Evolutionary conservation across 2,113 vertebrate species (phyloP), one percentile per base, ranked within the genome.

Genomic region (Equus przewalskii): DNA sequence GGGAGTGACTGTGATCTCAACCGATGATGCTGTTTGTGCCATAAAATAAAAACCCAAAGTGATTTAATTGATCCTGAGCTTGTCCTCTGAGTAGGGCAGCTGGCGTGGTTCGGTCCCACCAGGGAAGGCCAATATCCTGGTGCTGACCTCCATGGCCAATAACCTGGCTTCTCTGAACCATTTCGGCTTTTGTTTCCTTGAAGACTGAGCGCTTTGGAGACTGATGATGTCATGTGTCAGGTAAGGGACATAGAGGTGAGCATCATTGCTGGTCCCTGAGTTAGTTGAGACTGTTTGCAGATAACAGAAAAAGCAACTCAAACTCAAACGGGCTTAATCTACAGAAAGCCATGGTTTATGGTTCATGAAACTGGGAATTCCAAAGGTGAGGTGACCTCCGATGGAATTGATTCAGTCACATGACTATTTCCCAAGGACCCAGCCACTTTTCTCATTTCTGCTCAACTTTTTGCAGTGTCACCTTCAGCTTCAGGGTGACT

Each of bases 141-240:
- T 4, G 8, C 30, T 22, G 75, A 51, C 21, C 4, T 44, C 22
- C 4, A 19, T 0, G 1, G 3, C 21, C 36, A 41, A 41, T 41
- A 41, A 41, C 36, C 36, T 18, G 22, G 44, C 6, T 41, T 85
- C 80, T 36, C 62, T 46, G 36, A 41, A 6, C 33, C 67, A 7
- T 6, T 15, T 19, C 10, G 62, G 60, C 33, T 51, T 41, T 36
- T 26, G 51, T 21, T 60, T 28, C 85, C 69, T 41, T 33, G 5
- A 36, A 58, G 24, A 18, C 13, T 18, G 65, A 14, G 1, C 12
- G 1, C 44, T 58, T 76, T 26, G 78, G 84, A 62, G 54, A 89
- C 64, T 1, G 41, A 69, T 46, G 46, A 64, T 58, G 81, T 70
- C 73, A 44, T 15, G 18, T n/a, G 12, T 36, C 46, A 65, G 30